A percentile compares a stretch with the other conserved stretches of the same genome.
Conservation (phyloP, 2,888 invertebrate genomes). For the Acrobeloides nanus region DNA sequence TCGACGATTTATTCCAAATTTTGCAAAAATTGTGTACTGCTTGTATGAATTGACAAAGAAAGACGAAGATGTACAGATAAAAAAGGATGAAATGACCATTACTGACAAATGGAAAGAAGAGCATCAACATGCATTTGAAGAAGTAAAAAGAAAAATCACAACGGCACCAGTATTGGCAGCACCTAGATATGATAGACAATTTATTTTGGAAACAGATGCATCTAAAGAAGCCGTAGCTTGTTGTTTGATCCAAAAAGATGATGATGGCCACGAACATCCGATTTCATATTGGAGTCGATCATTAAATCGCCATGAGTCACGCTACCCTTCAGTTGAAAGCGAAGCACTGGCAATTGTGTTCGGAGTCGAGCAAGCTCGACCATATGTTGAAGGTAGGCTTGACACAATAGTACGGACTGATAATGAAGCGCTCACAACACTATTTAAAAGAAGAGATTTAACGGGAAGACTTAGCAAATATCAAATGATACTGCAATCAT, state of each 20-base stretch:
- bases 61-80: not conserved
- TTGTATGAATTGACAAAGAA: slow-evolving; percentile 20
- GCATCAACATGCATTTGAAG: slow-evolving; percentile 7
- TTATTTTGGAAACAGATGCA: slow-evolving; percentile 17
- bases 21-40: slow-evolving; percentile 20
- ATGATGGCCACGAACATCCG: slow-evolving; percentile 11
- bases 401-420: slow-evolving; percentile 14
- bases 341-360: slow-evolving; percentile 19
- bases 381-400: slow-evolving; percentile 15
- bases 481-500: slow-evolving; percentile 14
- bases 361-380: slow-evolving; percentile 14
- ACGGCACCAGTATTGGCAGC: slow-evolving; percentile 13
- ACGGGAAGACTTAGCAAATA: slow-evolving; percentile 15
- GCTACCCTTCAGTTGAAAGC: slow-evolving; percentile 11
- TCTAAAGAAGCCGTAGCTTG: slow-evolving; percentile 10
- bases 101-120: slow-evolving; percentile 4
- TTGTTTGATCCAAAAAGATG: slow-evolving; percentile 13
- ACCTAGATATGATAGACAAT: slow-evolving; percentile 7
- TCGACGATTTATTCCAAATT: slow-evolving; percentile 24
- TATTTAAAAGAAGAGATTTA: slow-evolving; percentile 13
- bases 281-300: slow-evolving; percentile 7
- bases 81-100: not conserved
- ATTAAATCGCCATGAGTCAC: slow-evolving; percentile 14
- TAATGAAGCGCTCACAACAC: slow-evolving; percentile 13
- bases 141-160: slow-evolving; percentile 2